Evolutionary conservation across 2,888 invertebrate species (phyloP).

Genomic region (Sussaba pulchella): DNA sequence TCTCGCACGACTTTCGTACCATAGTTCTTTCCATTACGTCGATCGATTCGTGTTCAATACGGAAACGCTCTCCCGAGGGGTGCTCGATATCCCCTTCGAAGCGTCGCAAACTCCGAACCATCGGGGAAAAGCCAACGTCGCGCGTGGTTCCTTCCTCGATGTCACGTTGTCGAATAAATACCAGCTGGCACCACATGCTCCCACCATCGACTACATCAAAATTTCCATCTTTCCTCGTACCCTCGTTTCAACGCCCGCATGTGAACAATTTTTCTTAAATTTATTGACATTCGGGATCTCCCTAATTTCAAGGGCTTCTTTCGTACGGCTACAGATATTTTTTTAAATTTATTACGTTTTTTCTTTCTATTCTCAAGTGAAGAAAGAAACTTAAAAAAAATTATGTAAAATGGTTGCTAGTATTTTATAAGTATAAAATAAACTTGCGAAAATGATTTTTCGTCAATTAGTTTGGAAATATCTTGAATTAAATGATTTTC

Average conservation of each 20-base stretch:
- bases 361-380: no score
- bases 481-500: no score
- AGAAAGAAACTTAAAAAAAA: no score
- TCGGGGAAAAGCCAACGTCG: background rate
- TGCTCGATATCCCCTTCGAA: constrained; percentile 17
- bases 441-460: no score
- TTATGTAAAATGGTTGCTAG: no score
- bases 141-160: background rate
- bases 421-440: no score
- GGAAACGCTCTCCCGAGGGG: background rate
- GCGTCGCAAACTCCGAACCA: background rate
- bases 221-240: background rate
- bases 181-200: background rate
- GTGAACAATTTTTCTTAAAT: background rate
- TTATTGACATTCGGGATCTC: background rate
- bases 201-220: background rate
- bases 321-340: no score
- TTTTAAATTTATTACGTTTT: no score
- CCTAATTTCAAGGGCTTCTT: no score
- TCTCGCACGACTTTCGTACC: background rate
- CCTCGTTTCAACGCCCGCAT: background rate
- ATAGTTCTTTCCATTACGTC: constrained; percentile 14
- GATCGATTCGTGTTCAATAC: constrained; percentile 16
- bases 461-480: no score
- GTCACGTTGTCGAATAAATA: constrained; percentile 8